Base-by-base conservation (phyloP, 2,797 vertebrate species). In the Ctenosaura bakeri region DNA sequence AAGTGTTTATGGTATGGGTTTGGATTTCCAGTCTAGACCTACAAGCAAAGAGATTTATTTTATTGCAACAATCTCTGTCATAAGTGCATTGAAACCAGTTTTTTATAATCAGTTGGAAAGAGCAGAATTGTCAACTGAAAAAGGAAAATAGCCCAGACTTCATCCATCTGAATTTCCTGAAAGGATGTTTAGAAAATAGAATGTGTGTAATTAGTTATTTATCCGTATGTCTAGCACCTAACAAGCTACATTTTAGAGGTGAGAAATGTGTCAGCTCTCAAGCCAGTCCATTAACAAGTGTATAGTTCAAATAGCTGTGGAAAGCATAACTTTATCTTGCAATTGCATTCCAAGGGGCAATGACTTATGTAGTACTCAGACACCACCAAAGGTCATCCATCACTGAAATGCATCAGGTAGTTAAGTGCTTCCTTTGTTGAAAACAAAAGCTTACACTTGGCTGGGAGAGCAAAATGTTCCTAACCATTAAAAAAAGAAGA, bases 201-300 rank as follows among this genome's bases (percentile, higher is more conserved):
- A 38, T 29, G 69, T 35, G 78, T 77, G 73, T 54, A 52, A 5
- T 46, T 6, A 1, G 64, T 74, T 42, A 69, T 93, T 86, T 77
- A 91, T 1, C 94, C 92, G 88, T 86, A 81, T 86, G 95, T 96
- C 96, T 96, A 95, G 83, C 94, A 92, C 90, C 86, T 74, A 89
- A 80, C 20, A 73, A 74, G 16, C n/a, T n/a, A 64, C 16, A 50
- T 76, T 76, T 86, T 0, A 4, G 35, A 18, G 93, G 87, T 76
- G 77, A 89, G 83, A 91, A 86, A 59, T 64, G 83, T 46, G 16
- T 56, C 83, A 62, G 91, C 92, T 93, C 92, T 86, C 14, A 79
- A 84, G 50, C 83, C 88, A 79, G 90, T 94, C 79, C n/a, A 90
- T 92, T 91, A 93, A 86, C 93, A 92, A 94, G 20, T 86, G 35